Percentiles rank a stretch among this genome's conserved stretches.
These are phyloP conservation scores for Nemotelus nigrinus DNA, from an alignment of 2,888 invertebrate genomes.

Conservation along the genomic window DNA sequence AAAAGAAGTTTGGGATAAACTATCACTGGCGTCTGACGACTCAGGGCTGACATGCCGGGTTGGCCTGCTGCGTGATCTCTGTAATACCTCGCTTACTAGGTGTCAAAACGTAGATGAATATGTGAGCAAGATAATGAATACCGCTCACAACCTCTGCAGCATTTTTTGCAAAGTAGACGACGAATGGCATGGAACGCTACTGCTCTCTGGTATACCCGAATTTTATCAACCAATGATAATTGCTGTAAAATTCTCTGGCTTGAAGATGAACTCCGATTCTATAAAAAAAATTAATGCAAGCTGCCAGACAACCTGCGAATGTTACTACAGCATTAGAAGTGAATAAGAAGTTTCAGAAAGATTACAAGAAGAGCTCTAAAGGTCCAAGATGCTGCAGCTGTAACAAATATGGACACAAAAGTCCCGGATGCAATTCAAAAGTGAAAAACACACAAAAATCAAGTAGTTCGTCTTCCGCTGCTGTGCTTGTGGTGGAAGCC, in stretches of 20 bases:
- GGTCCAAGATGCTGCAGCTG: not conserved
- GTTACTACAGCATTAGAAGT: not conserved
- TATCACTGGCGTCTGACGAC: slow-evolving; percentile 51
- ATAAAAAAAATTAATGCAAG: slow-evolving; percentile 49
- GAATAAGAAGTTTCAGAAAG: not conserved
- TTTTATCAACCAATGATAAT: slow-evolving; percentile 46
- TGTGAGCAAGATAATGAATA: slow-evolving; percentile 51
- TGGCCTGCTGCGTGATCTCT: slow-evolving; percentile 50
- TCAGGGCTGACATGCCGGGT: slow-evolving; percentile 50
- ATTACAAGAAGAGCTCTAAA: not conserved
- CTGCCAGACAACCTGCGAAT: slow-evolving; percentile 5
- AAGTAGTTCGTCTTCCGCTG: too few species aligned
- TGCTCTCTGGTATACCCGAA: slow-evolving; percentile 49
- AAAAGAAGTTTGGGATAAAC: slow-evolving; percentile 51
- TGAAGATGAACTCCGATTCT: slow-evolving; percentile 44
- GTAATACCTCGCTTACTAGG: slow-evolving; percentile 49
- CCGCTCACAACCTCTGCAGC: slow-evolving; percentile 49
- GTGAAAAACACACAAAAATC: too few species aligned
- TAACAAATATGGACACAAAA: not conserved
- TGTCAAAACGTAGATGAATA: slow-evolving; percentile 51
- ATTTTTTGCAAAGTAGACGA: slow-evolving; percentile 51
- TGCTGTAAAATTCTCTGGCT: slow-evolving; percentile 49
- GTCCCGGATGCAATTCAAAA: not conserved
- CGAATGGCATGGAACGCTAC: slow-evolving; percentile 49
- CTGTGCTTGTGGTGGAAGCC: too few species aligned